These are phyloP conservation scores for Tapera naevia DNA, from an alignment of 2,797 vertebrate genomes.

Conservation along the genomic window DNA sequence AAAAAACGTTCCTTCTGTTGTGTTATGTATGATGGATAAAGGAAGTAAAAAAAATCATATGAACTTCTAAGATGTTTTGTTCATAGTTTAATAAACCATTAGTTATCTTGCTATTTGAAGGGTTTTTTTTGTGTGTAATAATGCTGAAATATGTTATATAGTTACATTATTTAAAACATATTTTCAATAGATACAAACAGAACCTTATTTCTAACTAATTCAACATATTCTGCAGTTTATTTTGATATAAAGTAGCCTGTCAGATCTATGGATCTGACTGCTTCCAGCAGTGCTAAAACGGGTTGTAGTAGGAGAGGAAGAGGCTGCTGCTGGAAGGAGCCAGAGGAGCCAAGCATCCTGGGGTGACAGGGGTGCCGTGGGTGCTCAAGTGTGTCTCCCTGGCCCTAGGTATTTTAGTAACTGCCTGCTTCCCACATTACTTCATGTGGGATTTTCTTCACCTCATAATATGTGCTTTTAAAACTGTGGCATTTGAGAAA, in stretches of 20 bases:
- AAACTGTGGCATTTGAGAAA: not conserved
- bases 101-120: not conserved
- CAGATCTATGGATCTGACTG: not conserved
- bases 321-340: not conserved
- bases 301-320: not conserved
- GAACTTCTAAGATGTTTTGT: not conserved
- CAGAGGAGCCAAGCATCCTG: not conserved
- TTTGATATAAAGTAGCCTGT: not conserved
- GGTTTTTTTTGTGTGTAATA: not conserved
- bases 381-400: not conserved
- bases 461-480: not conserved
- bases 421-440: not conserved
- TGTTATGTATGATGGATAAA: not conserved
- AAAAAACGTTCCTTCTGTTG: not conserved
- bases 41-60: not conserved
- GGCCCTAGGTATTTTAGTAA: not conserved
- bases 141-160: not conserved
- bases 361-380: not conserved
- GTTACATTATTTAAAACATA: not conserved
- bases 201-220: not conserved
- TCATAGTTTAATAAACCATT: not conserved
- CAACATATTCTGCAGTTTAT: not conserved
- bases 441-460: not conserved
- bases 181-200: not conserved
- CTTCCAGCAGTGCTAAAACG: not conserved